Percentiles rank a stretch among this genome's conserved stretches.
Conservation (phyloP, 2,113 vertebrate genomes). For the Anguilla japonica region DNA sequence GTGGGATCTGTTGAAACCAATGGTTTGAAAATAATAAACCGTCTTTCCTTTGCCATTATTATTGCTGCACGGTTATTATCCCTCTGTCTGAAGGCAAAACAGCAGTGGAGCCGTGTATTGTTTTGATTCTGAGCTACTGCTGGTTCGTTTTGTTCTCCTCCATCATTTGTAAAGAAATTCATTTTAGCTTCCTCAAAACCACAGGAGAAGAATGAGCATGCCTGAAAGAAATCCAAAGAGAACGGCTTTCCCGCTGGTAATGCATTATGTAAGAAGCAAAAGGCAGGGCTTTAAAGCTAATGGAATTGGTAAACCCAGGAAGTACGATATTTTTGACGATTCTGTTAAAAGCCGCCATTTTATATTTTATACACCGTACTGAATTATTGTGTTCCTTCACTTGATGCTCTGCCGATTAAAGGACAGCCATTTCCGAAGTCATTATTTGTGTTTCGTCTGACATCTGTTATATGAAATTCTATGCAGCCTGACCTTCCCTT, state of each 20-base stretch:
- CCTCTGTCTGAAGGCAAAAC: neutral
- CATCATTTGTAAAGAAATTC: neutral
- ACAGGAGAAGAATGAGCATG: neutral
- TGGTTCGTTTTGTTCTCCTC: neutral
- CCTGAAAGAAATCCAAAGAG: neutral
- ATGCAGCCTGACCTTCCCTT: neutral
- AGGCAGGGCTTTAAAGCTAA: neutral
- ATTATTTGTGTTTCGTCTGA: neutral
- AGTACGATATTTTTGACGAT: neutral
- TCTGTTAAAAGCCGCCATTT: neutral
- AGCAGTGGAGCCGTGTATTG: neutral
- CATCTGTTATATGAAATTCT: neutral
- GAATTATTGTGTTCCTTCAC: neutral
- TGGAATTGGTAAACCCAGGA: constrained; percentile 1
- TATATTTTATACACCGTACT: neutral
- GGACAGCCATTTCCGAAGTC: neutral
- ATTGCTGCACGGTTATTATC: neutral
- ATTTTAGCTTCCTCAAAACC: neutral
- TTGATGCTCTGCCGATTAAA: neutral
- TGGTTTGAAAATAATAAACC: neutral
- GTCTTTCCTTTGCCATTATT: neutral
- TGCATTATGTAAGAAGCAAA: neutral
- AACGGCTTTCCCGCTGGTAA: neutral
- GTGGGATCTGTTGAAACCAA: neutral
- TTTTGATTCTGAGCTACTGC: neutral